phyloP scores from a whole-genome alignment of 1,140 invertebrate species.

The Drosophila equinoxialis region DNA sequence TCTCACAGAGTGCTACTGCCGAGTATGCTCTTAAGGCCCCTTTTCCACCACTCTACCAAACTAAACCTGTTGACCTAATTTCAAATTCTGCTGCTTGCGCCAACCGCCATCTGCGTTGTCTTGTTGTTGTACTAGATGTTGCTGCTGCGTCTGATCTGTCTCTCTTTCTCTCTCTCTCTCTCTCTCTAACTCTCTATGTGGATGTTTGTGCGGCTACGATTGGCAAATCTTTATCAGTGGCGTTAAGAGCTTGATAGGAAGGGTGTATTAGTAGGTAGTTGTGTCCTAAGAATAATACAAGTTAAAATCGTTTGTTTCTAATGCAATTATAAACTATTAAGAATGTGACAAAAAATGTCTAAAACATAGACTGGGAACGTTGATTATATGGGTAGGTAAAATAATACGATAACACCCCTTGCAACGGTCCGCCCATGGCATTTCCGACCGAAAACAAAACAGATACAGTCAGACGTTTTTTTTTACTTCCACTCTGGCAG shows the following conservation, averaged over 20 bases:
- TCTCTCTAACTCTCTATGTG: constrained; percentile 16
- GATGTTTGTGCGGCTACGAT: constrained; percentile 62
- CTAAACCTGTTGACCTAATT: constrained; percentile 81
- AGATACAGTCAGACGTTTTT: constrained; percentile 44
- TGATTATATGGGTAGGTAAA: too few relatives aligned
- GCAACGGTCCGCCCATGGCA: constrained; percentile 52
- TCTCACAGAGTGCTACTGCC: constrained; percentile 15
- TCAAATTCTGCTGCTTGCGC: constrained; percentile 75
- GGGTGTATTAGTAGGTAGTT: background rate
- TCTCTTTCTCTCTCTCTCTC: constrained; percentile 7
- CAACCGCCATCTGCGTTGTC: constrained; percentile 18
- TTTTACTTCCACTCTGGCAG: constrained; percentile 32
- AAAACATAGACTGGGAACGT: too few relatives aligned
- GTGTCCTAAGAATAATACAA: too few relatives aligned
- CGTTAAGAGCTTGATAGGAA: constrained; percentile 36
- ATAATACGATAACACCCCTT: constrained; percentile 16
- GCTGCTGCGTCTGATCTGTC: constrained; percentile 51
- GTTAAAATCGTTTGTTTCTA: too few relatives aligned
- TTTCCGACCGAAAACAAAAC: constrained; percentile 77
- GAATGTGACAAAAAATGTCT: too few relatives aligned
- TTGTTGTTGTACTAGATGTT: constrained; percentile 58
- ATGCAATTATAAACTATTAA: too few relatives aligned
- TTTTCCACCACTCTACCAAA: constrained; percentile 53
- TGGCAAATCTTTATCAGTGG: constrained; percentile 76
- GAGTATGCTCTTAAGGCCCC: constrained; percentile 44